Evolutionary conservation across 2,113 vertebrate species (phyloP).

Genomic region (Indicator indicator): DNA sequence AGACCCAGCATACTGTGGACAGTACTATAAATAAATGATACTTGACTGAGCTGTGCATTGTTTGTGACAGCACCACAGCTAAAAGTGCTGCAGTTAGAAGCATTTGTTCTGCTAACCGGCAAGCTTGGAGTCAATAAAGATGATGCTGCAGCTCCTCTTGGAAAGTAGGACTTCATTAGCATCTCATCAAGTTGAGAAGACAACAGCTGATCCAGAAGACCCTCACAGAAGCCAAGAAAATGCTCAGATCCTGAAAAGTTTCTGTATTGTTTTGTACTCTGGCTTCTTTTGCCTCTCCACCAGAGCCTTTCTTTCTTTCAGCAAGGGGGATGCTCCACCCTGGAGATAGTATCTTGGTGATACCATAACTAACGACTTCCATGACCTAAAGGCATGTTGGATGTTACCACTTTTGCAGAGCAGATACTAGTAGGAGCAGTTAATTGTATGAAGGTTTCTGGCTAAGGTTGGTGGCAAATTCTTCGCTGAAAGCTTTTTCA

Average conservation of each 20-base stretch:
- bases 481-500: neutral
- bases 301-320: neutral
- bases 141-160: neutral
- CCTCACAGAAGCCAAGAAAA: neutral
- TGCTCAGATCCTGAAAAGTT: neutral
- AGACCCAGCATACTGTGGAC: neutral
- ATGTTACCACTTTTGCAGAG: neutral
- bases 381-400: neutral
- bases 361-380: neutral
- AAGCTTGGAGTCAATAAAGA: neutral
- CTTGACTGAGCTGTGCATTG: neutral
- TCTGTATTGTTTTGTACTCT: neutral
- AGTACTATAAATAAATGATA: neutral
- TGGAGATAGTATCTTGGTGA: neutral
- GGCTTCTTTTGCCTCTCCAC: neutral
- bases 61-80: neutral
- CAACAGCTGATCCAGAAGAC: neutral
- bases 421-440: neutral
- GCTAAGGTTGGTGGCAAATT: neutral
- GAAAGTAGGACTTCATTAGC: neutral
- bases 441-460: neutral
- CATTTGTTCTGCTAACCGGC: neutral
- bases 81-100: neutral
- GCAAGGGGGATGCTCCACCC: neutral
- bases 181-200: neutral